These are phyloP conservation scores for Bruchidius siliquastri DNA, from an alignment of 2,888 invertebrate genomes.

Conservation along the genomic window DNA sequence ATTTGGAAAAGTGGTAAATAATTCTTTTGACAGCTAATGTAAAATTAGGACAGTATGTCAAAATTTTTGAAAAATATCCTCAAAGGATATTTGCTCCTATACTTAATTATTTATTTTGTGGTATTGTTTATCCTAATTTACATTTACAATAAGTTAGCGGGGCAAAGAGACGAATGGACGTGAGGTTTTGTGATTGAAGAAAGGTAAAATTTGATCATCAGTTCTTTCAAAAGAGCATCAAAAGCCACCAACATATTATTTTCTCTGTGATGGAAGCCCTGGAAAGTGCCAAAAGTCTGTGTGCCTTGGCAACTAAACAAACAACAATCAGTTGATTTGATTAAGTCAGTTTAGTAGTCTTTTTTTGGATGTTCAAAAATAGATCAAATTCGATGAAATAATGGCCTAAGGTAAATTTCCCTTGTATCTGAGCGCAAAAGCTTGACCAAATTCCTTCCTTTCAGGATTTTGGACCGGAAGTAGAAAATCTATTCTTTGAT, in stretches of 20 bases:
- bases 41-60: neutral
- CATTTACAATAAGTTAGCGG: neutral
- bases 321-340: constrained; percentile 30
- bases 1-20: neutral
- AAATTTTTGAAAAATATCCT: neutral
- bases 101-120: neutral
- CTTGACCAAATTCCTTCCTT: neutral
- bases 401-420: constrained; percentile 16
- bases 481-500: constrained; percentile 14
- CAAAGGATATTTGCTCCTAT: neutral
- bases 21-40: neutral
- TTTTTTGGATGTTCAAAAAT: constrained; percentile 26
- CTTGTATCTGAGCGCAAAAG: neutral
- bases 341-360: constrained; percentile 29
- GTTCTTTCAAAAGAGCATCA: neutral
- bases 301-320: constrained; percentile 36
- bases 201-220: neutral
- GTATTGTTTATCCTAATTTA: neutral
- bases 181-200: neutral
- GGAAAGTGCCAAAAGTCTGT: constrained; percentile 13
- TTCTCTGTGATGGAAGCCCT: neutral
- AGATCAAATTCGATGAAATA: constrained; percentile 18
- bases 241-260: neutral
- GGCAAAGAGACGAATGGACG: neutral
- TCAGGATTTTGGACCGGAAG: constrained; percentile 18